phyloP scores from a whole-genome alignment of 2,113 vertebrate species.

The Trichomycterus rosablanca region DNA sequence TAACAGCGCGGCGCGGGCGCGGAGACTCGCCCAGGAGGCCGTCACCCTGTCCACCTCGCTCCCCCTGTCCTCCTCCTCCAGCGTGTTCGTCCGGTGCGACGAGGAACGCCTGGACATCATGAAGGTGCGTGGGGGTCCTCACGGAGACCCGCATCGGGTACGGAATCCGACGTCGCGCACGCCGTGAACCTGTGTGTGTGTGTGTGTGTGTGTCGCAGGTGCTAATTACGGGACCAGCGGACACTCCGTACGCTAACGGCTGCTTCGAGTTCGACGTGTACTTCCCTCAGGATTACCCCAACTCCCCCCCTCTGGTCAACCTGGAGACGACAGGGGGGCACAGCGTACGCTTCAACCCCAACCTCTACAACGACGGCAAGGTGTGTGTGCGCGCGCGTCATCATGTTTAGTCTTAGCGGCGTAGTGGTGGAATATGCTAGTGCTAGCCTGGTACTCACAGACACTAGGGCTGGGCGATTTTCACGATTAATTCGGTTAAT shows the following conservation, averaged over 20 bases:
- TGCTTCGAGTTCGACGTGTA: slow-evolving; percentile 99
- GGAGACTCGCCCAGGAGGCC: slow-evolving; percentile 93
- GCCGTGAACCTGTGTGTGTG: background rate
- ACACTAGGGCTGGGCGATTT: too few species aligned
- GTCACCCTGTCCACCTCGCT: slow-evolving; percentile 96
- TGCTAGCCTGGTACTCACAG: too few species aligned
- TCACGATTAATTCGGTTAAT: too few species aligned
- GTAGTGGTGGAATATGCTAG: background rate
- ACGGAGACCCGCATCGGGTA: too few species aligned
- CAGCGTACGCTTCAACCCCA: slow-evolving; percentile 96
- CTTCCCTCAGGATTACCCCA: slow-evolving; percentile 98
- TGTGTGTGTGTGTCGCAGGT: slow-evolving; percentile 66
- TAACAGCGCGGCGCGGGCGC: slow-evolving; percentile 90
- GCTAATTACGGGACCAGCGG: slow-evolving; percentile 94
- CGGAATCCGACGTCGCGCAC: too few species aligned
- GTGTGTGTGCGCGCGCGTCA: slow-evolving; percentile 56
- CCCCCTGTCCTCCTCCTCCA: slow-evolving; percentile 92
- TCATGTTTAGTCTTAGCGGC: too few species aligned
- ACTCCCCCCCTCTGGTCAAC: slow-evolving; percentile 96
- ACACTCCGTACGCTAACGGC: slow-evolving; percentile 95
- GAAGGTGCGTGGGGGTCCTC: slow-evolving; percentile 91
- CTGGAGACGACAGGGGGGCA: slow-evolving; percentile 97
- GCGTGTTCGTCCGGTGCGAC: slow-evolving; percentile 94
- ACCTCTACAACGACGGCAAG: slow-evolving; percentile 99
- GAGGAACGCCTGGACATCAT: slow-evolving; percentile 97